Percentiles rank a stretch among this genome's conserved stretches.
Evolutionary conservation across 2,888 invertebrate species (phyloP).

Genomic region (Rosalia funebris): DNA sequence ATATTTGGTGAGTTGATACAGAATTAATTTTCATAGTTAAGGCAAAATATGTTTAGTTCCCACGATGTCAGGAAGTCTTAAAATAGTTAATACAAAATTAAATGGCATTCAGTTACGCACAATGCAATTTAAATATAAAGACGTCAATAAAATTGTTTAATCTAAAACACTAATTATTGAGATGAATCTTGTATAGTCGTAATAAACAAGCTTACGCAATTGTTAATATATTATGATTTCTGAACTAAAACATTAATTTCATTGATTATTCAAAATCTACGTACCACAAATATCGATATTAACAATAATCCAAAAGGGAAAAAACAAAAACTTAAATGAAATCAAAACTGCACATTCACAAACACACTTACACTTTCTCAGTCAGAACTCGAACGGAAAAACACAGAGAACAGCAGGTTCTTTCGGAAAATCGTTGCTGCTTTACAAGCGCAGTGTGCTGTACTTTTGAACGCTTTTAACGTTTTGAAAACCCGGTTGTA

Average conservation of each 20-base stretch:
- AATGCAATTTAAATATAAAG: too few species aligned
- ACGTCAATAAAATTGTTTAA: too few species aligned
- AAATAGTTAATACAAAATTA: too few species aligned
- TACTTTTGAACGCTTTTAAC: constrained; percentile 35
- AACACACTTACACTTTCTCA: constrained; percentile 24
- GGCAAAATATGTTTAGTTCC: too few species aligned
- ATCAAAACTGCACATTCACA: constrained; percentile 30
- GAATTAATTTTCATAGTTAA: too few species aligned
- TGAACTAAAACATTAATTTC: not conserved
- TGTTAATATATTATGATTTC: not conserved
- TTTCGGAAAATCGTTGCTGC: constrained; percentile 25
- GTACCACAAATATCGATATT: constrained; percentile 17
- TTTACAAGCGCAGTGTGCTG: constrained; percentile 23
- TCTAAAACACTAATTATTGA: too few species aligned
- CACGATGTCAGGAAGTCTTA: too few species aligned
- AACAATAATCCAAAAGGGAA: constrained; percentile 25
- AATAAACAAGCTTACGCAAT: not conserved
- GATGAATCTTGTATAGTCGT: too few species aligned
- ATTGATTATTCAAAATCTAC: constrained; percentile 19
- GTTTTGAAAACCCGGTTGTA: constrained; percentile 45
- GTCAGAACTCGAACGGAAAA: constrained; percentile 12
- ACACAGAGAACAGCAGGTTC: not conserved
- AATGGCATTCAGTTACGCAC: too few species aligned
- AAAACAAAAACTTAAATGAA: constrained; percentile 29
- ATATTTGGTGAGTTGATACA: too few species aligned